Conservation (phyloP, 2,888 invertebrate genomes). For the Cosmia pyralina region DNA sequence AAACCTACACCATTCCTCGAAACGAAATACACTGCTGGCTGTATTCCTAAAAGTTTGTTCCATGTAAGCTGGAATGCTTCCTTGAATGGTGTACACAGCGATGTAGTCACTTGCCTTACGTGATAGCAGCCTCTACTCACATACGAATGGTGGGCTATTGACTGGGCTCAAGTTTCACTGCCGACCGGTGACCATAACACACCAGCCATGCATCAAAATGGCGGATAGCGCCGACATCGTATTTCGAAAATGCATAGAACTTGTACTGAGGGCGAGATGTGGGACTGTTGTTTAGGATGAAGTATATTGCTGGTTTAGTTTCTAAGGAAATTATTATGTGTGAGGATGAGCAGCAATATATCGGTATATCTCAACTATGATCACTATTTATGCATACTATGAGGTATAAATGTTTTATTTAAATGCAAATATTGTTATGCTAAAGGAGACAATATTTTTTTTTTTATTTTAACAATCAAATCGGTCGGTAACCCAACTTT, state of each 20-base stretch:
- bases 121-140: conserved; percentile 49
- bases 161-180: conserved; percentile 57
- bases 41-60: neutral
- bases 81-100: conserved; percentile 25
- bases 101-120: conserved; percentile 7
- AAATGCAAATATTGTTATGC: neutral
- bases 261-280: conserved; percentile 6
- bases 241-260: conserved; percentile 52
- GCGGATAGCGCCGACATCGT: conserved; percentile 50
- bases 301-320: conserved; percentile 38
- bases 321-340: neutral
- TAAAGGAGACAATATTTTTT: no score
- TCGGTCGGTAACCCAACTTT: neutral
- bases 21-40: conserved; percentile 38
- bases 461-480: neutral
- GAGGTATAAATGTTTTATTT: neutral
- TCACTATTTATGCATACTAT: neutral
- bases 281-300: neutral
- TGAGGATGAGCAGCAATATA: neutral
- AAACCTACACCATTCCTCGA: neutral
- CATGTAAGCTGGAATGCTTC: neutral
- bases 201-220: conserved; percentile 62
- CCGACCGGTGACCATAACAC: conserved; percentile 57
- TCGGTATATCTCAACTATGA: neutral
- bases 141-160: conserved; percentile 52